Conservation (phyloP, 2,113 vertebrate species). For the Microcebus lehilahytsara region DNA sequence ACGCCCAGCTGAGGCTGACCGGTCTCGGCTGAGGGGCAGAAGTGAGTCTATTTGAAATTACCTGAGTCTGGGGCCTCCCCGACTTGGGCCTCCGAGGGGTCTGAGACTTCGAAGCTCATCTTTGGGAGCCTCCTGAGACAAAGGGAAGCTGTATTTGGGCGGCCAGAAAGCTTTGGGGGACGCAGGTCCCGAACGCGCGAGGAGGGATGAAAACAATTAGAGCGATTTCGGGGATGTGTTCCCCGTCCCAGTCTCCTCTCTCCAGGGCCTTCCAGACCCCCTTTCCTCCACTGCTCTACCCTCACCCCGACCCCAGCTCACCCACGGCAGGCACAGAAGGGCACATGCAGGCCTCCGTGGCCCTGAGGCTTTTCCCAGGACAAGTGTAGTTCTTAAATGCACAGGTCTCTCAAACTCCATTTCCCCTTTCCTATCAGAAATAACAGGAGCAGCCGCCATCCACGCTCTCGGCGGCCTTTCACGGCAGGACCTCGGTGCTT, state of each 20-base stretch:
- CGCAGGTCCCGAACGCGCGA: neutral
- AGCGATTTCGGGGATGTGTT: neutral
- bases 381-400: neutral
- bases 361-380: neutral
- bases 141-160: neutral
- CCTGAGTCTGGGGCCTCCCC: constrained; percentile 54
- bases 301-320: neutral
- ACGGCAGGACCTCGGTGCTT: neutral
- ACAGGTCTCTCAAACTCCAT: neutral
- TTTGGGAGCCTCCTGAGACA: constrained; percentile 32
- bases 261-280: neutral
- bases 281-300: neutral
- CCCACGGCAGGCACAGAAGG: neutral
- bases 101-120: neutral
- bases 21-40: constrained; percentile 75
- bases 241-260: neutral
- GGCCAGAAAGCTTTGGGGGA: neutral
- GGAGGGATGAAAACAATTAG: constrained; percentile 63
- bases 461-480: neutral
- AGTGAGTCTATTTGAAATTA: constrained; percentile 71
- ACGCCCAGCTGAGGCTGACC: constrained; percentile 70
- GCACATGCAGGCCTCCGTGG: rapidly evolving
- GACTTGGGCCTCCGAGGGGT: constrained; percentile 9
- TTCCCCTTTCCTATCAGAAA: neutral
- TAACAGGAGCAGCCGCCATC: neutral